Evolutionary conservation across 53 echinoderm and acorn worm genomes (phyloP).

Genomic region (Actinopyga echinites): DNA sequence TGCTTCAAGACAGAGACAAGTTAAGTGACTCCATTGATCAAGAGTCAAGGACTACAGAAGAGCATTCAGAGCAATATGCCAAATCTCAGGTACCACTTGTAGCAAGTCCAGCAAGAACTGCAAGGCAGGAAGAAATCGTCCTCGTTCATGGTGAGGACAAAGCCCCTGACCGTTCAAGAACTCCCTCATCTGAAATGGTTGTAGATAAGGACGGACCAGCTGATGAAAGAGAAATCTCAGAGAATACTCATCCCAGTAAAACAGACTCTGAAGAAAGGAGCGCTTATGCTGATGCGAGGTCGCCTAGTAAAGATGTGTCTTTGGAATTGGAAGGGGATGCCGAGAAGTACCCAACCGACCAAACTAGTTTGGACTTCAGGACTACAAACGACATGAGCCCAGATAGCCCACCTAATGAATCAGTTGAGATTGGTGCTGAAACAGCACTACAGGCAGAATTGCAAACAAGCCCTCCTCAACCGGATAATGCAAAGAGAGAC

Average conservation of each 20-base stretch:
- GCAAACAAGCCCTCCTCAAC: not conserved
- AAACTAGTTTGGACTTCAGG: slow-evolving; percentile 9
- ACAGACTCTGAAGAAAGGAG: slow-evolving; percentile 13
- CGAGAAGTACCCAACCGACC: not conserved
- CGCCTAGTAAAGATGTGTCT: not conserved
- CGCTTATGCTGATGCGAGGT: not conserved
- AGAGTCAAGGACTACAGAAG: slow-evolving; percentile 32
- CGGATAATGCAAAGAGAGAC: not conserved
- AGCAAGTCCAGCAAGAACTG: slow-evolving; percentile 27
- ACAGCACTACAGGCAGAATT: not conserved
- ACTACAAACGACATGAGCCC: slow-evolving; percentile 22
- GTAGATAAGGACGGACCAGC: not conserved
- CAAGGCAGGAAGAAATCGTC: not conserved
- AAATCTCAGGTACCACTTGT: slow-evolving; percentile 34
- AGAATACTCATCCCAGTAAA: too few species aligned
- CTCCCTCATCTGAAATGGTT: slow-evolving; percentile 19
- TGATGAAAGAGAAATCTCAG: not conserved
- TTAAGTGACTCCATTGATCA: slow-evolving; percentile 6
- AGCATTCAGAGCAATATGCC: slow-evolving; percentile 12
- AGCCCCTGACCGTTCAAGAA: not conserved
- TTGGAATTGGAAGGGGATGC: not conserved
- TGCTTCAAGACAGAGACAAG: not conserved
- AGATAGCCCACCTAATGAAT: slow-evolving; percentile 11
- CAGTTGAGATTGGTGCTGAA: not conserved
- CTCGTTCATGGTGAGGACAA: not conserved